Evolutionary conservation across 2,888 invertebrate genomes (phyloP), one percentile per base, ranked within the genome.

Genomic region (Yponomeuta evonymella): DNA sequence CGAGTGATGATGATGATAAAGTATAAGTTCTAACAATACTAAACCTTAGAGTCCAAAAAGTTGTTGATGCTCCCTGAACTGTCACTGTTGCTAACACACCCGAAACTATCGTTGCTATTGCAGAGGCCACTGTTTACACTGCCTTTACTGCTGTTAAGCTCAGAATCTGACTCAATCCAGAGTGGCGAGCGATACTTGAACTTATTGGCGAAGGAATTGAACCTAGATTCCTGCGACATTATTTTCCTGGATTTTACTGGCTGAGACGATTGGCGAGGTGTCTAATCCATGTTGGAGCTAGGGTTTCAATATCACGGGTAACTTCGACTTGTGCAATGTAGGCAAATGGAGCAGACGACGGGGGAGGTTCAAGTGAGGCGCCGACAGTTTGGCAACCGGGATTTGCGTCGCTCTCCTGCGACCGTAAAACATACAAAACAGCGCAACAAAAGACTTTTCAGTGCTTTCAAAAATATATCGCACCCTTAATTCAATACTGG

Each of bases 141-240:
- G 67, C 72, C 75, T 70, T 74, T 78, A n/a, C 81, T 83, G 72
- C 77, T 78, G 70, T 87, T 88, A 48, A 83, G 74, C 43, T 89
- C 90, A 0, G 92, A 88, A 71, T 92, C 92, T 0, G 92, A 91
- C 72, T 92, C 91, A 43, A 92, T 90, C 93, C 92, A 92, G 48
- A 93, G 72, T 10, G 93, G 92, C 4, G 93, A 93, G 1, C 90
- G 85, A 71, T 93, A 93, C 73, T 92, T 90, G 73, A 93, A 90
- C 71, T 88, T 91, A 71, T 92, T 90, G 1, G 90, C 90, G 48
- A 89, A 84, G 71, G 86, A 84, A 70, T 85, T 89, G 64, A 86
- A 81, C 43, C 83, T 81, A 5, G 79, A 80, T 70, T 88, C 79
- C 58, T 36, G 48, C 30, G 12, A 29, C 67, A 48, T 51, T 3